These are phyloP conservation scores for Ridgeia piscesae DNA, from an alignment of 1,140 invertebrate species.

Conservation along the genomic window DNA sequence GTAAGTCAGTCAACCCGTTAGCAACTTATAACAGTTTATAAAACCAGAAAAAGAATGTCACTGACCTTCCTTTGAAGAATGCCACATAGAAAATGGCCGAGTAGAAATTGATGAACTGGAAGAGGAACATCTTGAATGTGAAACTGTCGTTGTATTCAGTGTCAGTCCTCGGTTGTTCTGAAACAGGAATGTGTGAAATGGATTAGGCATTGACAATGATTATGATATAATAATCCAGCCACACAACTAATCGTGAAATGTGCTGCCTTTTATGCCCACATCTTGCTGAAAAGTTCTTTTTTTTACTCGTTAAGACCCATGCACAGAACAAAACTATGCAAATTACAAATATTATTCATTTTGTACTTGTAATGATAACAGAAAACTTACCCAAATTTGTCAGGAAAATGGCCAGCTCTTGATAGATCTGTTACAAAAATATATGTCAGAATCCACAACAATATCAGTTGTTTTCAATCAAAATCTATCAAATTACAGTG, in stretches of 20 bases:
- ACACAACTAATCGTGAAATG: neutral
- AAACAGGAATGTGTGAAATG: neutral
- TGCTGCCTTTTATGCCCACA: neutral
- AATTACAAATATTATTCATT: neutral
- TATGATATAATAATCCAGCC: neutral
- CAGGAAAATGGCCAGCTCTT: neutral
- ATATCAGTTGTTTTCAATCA: neutral
- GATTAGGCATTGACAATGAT: slow-evolving; percentile 11
- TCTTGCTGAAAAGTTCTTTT: neutral
- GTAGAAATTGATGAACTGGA: slow-evolving; percentile 97
- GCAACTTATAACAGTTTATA: neutral
- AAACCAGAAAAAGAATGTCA: neutral
- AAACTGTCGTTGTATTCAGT: slow-evolving; percentile 95
- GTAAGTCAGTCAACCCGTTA: neutral
- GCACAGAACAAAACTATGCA: neutral
- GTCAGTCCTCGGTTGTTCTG: slow-evolving; percentile 89
- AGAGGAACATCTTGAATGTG: slow-evolving; percentile 95
- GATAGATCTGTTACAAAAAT: neutral
- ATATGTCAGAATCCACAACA: neutral
- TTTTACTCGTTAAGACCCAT: neutral
- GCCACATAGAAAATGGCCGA: slow-evolving; percentile 95
- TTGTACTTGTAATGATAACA: neutral
- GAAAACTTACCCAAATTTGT: slow-evolving; percentile 35
- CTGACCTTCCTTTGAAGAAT: slow-evolving; percentile 73
- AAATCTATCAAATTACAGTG: neutral